These are phyloP conservation scores for Propithecus deckenii DNA, from an alignment of 2,797 vertebrate species.

Conservation along the genomic window DNA sequence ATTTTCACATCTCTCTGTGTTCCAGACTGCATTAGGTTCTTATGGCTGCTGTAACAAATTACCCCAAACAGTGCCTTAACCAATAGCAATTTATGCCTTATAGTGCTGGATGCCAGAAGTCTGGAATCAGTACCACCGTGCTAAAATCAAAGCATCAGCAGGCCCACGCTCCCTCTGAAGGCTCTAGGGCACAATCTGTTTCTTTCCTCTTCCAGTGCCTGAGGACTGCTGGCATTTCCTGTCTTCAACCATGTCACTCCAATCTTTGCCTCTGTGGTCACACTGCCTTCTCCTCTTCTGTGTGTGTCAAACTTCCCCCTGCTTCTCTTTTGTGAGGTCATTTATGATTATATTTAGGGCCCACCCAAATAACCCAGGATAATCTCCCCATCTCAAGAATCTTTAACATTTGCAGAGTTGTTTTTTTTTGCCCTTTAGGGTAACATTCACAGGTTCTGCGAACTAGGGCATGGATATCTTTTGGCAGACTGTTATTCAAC, in stretches of 20 bases:
- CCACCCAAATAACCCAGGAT: not conserved
- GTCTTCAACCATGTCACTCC: not conserved
- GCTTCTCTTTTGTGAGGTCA: not conserved
- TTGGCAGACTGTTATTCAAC: not conserved
- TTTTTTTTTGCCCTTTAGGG: not conserved
- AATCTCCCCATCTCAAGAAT: not conserved
- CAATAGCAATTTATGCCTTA: not conserved
- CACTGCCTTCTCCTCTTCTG: not conserved
- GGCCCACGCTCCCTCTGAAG: not conserved
- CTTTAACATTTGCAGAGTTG: not conserved
- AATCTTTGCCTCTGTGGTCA: not conserved
- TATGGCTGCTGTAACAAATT: not conserved
- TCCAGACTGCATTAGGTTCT: not conserved
- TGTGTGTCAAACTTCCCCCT: not conserved
- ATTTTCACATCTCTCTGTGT: not conserved
- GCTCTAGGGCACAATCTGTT: not conserved
- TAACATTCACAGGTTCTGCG: not conserved
- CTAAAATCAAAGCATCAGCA: not conserved
- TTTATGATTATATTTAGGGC: not conserved
- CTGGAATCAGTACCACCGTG: not conserved
- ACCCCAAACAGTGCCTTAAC: not conserved
- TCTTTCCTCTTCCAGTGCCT: not conserved
- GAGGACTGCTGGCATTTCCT: not conserved
- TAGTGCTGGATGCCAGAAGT: not conserved
- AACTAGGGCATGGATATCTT: not conserved